Conservation (phyloP, 2,113 vertebrate species). For the Origma solitaria region DNA sequence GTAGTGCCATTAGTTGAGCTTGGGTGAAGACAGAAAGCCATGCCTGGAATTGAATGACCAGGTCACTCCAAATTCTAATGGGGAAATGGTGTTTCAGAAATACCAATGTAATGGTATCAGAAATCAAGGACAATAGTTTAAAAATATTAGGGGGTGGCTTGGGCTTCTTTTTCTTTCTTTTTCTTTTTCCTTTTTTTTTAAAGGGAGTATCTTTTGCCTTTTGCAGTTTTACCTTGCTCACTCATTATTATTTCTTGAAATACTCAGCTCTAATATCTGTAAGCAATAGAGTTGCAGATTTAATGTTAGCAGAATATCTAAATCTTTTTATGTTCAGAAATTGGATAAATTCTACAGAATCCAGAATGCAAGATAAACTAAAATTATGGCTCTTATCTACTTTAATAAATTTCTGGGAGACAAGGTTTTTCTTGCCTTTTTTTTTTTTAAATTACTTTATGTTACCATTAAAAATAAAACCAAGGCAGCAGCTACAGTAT, state of each 20-base stretch:
- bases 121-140: conserved; percentile 87
- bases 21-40: conserved; percentile 93
- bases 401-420: conserved; percentile 22
- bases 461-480: background rate
- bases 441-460: conserved; percentile 27
- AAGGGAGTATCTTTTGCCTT: background rate
- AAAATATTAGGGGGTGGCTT: conserved; percentile 43
- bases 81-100: conserved; percentile 89
- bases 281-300: background rate
- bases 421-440: background rate
- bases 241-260: background rate
- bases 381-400: background rate
- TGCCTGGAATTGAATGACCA: conserved; percentile 96
- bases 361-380: background rate
- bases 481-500: background rate
- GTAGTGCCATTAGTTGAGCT: conserved; percentile 92
- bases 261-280: conserved; percentile 9
- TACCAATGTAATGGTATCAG: conserved; percentile 80
- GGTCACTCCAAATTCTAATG: conserved; percentile 95
- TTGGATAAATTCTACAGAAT: background rate
- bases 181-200: background rate
- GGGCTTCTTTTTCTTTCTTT: background rate
- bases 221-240: background rate
- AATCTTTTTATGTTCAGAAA: conserved; percentile 21
- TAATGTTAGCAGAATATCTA: conserved; percentile 1